Base-by-base conservation (phyloP, 2,888 invertebrate species). In the Apoda limacodes region DNA sequence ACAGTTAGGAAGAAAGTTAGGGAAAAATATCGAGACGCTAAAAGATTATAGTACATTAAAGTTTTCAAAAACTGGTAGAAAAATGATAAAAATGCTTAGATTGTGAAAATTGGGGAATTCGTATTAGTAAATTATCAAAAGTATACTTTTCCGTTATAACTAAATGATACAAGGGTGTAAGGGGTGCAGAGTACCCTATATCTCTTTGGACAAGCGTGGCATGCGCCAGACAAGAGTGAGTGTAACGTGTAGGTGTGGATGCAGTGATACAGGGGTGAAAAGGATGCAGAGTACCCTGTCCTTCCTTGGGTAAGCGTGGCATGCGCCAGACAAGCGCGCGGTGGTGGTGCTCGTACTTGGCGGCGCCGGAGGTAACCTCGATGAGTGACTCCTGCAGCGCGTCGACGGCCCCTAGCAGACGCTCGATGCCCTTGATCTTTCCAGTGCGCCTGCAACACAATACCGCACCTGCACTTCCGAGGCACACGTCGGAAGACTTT, bases 301-400 rank as follows among this genome's bases (percentile, higher is more conserved):
- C 98, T 75, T 98, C 96, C 71, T 98, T 98, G 32, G 99, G 99
- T 52, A 99, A 84, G 30, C 98, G 84, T 5, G 96, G 92, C 84
- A 99, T 98, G 49, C 99, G 85, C 99, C 99, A 99, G 15, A 99
- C 98, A 50, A 99, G 93, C 35, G 98, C 89, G 43, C 93, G 86
- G 78, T 97, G 97, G 60, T 98, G 95, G 80, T 98, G 98, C 74
- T 99, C 98, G 74, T 99, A 99, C 80, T 99, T 99, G 34, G 99
- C 98, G 66, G 94, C 88, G 26, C 96, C 97, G 1, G 95, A 95
- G 7, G 98, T 97, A 5, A 95, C 95, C 70, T 97, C 97, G 64
- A 98, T 96, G 13, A 97, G 82, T 27, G 95, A 94, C 52, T 93
- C 91, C 60, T 95, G 95, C 43, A 93, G 78, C 7, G 91, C 90